Evolutionary conservation across 2,113 vertebrate species (phyloP).

Genomic region (Ceuthmochares aereus): DNA sequence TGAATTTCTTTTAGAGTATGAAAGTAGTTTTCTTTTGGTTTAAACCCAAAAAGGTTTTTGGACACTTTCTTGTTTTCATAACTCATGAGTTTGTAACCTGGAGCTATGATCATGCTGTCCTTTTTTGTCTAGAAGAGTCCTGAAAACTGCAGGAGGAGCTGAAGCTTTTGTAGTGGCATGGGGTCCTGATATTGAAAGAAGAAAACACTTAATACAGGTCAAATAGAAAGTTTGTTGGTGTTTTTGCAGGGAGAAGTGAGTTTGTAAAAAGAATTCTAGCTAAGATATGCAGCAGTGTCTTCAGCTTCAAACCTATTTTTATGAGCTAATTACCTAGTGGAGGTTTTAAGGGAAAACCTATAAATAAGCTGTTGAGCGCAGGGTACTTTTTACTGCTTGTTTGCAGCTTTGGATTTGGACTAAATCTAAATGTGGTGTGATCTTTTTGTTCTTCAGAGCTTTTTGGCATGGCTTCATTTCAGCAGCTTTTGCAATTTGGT

Average conservation of each 20-base stretch:
- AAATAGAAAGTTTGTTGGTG: neutral
- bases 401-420: neutral
- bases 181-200: neutral
- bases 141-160: neutral
- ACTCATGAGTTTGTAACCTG: neutral
- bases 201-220: neutral
- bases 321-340: neutral
- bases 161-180: neutral
- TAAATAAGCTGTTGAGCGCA: accelerated
- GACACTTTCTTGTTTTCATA: neutral
- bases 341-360: neutral
- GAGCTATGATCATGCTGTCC: neutral
- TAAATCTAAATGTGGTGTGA: neutral
- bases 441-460: neutral
- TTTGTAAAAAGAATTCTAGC: neutral
- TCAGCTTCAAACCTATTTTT: neutral
- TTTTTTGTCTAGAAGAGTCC: neutral
- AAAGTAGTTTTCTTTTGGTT: slow-evolving; percentile 17
- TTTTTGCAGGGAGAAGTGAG: neutral
- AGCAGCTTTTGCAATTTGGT: neutral
- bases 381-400: neutral
- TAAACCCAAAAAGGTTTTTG: neutral
- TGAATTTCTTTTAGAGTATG: neutral
- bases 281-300: neutral
- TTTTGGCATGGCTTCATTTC: neutral